Base-by-base conservation (phyloP, 2,888 invertebrate species). In the Noctua janthe region DNA sequence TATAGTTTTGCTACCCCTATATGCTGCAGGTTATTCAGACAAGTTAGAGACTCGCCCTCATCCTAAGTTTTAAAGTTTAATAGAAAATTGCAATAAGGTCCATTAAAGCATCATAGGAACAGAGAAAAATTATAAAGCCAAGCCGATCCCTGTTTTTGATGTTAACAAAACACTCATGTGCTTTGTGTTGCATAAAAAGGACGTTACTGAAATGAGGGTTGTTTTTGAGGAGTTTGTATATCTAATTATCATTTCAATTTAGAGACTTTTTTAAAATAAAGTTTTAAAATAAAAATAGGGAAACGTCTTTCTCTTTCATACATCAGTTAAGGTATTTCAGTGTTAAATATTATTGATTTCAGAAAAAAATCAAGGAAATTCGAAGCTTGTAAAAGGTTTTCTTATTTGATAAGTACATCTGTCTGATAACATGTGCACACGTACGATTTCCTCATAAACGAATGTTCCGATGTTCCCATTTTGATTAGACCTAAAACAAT, bases 401-500 rank as follows among this genome's bases (percentile, higher is more conserved):
- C 15, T 62, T 62, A 15, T 1, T n/a, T 6, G 15, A 62, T 15
- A 43, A 43, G 7, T 43, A 62, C 29, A 67, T 67, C 10, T 23
- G 10, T 64, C 64, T 17, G 20, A 5, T 23, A 66, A 23, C 43
- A 43, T 62, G 29, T 29, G 62, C 35, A 3, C 64, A 64, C 17
- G 35, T n/a, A 67, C 43, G 7, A 67, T 67, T 69, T 17, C 17
- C 15, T 47, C 47, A 15, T 69, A 47, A 69, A 17, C 39, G 51
- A 43, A 75, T 72, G 7, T 43, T 43, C 43, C 62, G 39, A n/a
- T 39, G 20, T 43, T 39, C 69, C 13, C 2, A 5, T 62, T 70
- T n/a, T 35, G 47, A 56, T 83, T 72, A 54, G 23, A 47, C 20
- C 47, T 71, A 47, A 20, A n/a, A 49, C 20, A 72, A 67, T 59